Percentiles rank a stretch among this genome's conserved stretches.
These are phyloP conservation scores for Lordiphosa collinella DNA, from an alignment of 1,140 invertebrate genomes.

Conservation along the genomic window DNA sequence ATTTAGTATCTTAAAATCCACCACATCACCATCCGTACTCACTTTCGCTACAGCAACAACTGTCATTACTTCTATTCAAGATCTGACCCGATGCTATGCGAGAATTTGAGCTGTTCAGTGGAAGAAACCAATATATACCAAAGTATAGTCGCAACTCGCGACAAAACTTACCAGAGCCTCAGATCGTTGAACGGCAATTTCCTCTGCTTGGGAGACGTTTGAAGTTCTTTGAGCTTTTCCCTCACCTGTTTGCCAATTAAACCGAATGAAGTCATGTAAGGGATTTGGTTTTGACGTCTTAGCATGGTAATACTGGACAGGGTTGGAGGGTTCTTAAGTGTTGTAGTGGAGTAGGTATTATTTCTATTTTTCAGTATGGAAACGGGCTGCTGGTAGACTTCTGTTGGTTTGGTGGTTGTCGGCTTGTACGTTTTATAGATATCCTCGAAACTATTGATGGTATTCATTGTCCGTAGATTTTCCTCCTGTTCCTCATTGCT, in stretches of 20 bases:
- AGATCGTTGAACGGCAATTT: no score
- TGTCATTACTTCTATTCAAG: neutral
- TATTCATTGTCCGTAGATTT: slow-evolving; percentile 1
- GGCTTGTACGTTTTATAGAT: slow-evolving; percentile 23
- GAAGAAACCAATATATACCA: neutral
- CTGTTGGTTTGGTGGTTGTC: neutral
- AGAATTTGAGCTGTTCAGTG: neutral
- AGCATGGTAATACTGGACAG: no score
- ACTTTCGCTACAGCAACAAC: neutral
- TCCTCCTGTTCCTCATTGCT: slow-evolving; percentile 7
- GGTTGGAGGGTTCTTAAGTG: neutral
- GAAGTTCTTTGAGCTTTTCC: neutral
- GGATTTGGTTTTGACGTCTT: no score
- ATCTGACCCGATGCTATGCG: slow-evolving; percentile 21
- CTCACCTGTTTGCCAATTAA: slow-evolving; percentile 1
- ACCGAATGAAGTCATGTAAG: neutral
- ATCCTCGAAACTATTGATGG: slow-evolving; percentile 18
- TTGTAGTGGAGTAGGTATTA: neutral
- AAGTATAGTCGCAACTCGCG: no score
- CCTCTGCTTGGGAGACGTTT: neutral
- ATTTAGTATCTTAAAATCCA: no score
- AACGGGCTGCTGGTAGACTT: no score
- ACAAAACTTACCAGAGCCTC: no score
- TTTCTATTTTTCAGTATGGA: neutral
- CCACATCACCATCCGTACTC: no score